Conservation (phyloP, 1,140 invertebrate genomes). For the Penaeus indicus region DNA sequence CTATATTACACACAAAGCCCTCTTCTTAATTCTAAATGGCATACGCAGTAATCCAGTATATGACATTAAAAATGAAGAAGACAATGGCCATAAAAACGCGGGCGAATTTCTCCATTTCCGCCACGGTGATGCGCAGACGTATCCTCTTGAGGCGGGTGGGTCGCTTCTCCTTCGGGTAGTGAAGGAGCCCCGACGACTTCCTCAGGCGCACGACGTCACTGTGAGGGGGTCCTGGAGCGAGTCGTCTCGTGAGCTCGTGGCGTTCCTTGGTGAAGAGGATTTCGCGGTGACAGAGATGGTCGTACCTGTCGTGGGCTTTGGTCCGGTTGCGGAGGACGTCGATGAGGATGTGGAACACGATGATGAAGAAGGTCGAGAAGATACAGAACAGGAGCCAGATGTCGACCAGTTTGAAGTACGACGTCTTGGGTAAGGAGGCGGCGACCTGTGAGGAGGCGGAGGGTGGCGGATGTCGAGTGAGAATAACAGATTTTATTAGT, state of each 20-base stretch:
- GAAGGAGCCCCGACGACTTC: background rate
- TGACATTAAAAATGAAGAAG: conserved; percentile 23
- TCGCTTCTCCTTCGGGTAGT: background rate
- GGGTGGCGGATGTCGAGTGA: no score
- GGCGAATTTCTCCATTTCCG: conserved; percentile 32
- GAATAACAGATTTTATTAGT: no score
- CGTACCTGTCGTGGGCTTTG: no score
- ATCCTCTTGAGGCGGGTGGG: background rate
- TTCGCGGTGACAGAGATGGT: no score
- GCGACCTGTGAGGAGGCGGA: conserved; percentile 12
- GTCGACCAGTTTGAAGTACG: conserved; percentile 48
- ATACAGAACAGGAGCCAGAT: conserved; percentile 49
- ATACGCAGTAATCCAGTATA: conserved; percentile 37
- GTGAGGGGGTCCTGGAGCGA: no score
- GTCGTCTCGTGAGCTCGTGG: no score
- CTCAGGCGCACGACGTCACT: no score
- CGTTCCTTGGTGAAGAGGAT: background rate
- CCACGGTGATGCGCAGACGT: background rate
- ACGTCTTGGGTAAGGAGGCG: conserved; percentile 38
- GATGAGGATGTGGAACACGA: conserved; percentile 46
- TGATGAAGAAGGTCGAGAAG: conserved; percentile 46
- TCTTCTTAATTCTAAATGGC: background rate
- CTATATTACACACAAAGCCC: conserved; percentile 5
- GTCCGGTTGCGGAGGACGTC: conserved; percentile 36
- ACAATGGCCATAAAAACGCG: conserved; percentile 28